Conservation (phyloP, 1,140 invertebrate genomes). For the Camponotus pennsylvanicus region DNA sequence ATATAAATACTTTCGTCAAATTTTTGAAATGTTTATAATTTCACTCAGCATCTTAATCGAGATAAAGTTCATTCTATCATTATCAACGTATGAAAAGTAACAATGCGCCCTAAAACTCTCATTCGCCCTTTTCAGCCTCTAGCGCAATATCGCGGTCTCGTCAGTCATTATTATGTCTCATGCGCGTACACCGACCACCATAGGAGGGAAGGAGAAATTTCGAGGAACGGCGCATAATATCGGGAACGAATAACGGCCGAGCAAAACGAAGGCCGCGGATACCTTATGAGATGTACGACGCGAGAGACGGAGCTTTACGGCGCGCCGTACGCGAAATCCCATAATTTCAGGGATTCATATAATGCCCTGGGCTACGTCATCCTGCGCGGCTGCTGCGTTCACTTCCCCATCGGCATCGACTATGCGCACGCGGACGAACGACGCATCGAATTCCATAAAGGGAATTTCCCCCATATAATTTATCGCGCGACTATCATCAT, state of each 20-base stretch:
- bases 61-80: not conserved
- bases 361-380: conserved; percentile 62
- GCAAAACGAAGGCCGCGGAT: not conserved
- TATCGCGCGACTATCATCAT: conserved; percentile 29
- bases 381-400: not conserved
- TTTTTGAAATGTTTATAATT: not conserved
- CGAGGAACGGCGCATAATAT: conserved; percentile 51
- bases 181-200: not conserved
- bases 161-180: conserved; percentile 55
- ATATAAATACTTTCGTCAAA: not conserved
- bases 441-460: conserved; percentile 60
- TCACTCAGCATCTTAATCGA: not conserved
- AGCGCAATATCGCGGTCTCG: conserved; percentile 57
- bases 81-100: not conserved
- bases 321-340: conserved; percentile 52
- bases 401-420: conserved; percentile 18
- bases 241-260: conserved; percentile 38
- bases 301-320: conserved; percentile 46
- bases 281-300: conserved; percentile 13
- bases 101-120: not conserved
- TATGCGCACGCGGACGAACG: conserved; percentile 25
- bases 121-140: not conserved
- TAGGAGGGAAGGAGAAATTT: not conserved
- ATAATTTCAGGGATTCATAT: conserved; percentile 76
- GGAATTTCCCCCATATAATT: conserved; percentile 64